Evolutionary conservation across 2,113 vertebrate genomes (phyloP).

Genomic region (Bos javanicus): DNA sequence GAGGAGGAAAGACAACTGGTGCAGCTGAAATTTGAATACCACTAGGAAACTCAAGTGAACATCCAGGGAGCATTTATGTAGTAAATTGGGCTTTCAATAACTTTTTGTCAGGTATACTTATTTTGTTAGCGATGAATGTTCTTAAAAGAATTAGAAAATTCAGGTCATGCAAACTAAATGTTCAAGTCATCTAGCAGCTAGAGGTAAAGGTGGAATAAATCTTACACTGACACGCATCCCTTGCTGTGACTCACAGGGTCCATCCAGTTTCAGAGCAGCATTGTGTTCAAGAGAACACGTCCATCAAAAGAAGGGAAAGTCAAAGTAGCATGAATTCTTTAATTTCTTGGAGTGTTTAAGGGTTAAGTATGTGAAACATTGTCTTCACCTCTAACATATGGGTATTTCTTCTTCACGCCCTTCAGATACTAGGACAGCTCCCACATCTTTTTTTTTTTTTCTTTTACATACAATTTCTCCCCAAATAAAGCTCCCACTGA

Average conservation of each 20-base stretch:
- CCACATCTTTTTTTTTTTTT: not conserved
- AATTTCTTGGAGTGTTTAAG: not conserved
- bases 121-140: not conserved
- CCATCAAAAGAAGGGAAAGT: not conserved
- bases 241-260: rapidly evolving
- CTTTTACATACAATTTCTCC: not conserved
- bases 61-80: not conserved
- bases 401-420: not conserved
- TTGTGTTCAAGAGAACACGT: not conserved
- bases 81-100: not conserved
- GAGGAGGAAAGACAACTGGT: not conserved
- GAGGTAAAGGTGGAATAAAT: not conserved
- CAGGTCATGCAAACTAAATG: not conserved
- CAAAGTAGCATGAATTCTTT: not conserved
- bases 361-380: not conserved
- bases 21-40: not conserved
- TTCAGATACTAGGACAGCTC: not conserved
- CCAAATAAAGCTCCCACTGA: not conserved
- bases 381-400: not conserved
- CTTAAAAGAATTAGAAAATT: not conserved
- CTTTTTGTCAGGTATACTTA: not conserved
- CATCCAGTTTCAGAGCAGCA: not conserved
- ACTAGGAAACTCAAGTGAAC: not conserved
- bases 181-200: not conserved
- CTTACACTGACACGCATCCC: rapidly evolving